Conservation (phyloP, 1,140 invertebrate genomes). For the Marisa cornuarietis region DNA sequence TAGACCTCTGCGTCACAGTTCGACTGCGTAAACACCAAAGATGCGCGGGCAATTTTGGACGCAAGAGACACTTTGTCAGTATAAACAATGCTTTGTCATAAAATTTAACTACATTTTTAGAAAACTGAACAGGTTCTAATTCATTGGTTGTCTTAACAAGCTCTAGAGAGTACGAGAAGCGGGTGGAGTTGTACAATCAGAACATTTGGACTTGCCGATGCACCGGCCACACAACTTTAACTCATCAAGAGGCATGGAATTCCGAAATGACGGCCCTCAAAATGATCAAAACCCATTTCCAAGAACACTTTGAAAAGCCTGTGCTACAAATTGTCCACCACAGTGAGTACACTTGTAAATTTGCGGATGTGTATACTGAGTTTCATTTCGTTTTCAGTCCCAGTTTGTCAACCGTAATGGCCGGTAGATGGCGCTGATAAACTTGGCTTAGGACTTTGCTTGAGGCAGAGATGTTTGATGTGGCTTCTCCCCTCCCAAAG, state of each 20-base stretch:
- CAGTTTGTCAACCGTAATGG: not conserved
- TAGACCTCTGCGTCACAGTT: too few species aligned
- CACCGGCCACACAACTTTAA: conserved; percentile 67
- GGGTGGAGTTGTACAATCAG: conserved; percentile 57
- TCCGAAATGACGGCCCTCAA: conserved; percentile 63
- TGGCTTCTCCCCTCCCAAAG: too few species aligned
- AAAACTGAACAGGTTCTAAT: not conserved
- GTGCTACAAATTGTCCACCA: conserved; percentile 65
- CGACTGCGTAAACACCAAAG: too few species aligned
- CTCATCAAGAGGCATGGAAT: conserved; percentile 66
- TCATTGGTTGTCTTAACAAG: conserved; percentile 44
- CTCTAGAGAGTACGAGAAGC: conserved; percentile 59
- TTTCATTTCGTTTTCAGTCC: not conserved
- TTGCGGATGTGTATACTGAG: not conserved
- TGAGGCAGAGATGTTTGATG: too few species aligned
- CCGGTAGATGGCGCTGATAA: conserved; percentile 11
- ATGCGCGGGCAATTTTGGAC: too few species aligned
- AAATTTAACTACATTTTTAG: not conserved
- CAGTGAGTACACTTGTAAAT: conserved; percentile 53
- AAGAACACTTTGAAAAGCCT: conserved; percentile 61
- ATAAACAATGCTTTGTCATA: not conserved
- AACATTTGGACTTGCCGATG: conserved; percentile 68
- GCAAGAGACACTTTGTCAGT: not conserved
- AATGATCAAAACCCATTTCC: conserved; percentile 59
- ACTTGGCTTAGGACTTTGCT: too few species aligned